phyloP scores from a whole-genome alignment of 2,797 vertebrate species.

The Diplodus puntazzo region DNA sequence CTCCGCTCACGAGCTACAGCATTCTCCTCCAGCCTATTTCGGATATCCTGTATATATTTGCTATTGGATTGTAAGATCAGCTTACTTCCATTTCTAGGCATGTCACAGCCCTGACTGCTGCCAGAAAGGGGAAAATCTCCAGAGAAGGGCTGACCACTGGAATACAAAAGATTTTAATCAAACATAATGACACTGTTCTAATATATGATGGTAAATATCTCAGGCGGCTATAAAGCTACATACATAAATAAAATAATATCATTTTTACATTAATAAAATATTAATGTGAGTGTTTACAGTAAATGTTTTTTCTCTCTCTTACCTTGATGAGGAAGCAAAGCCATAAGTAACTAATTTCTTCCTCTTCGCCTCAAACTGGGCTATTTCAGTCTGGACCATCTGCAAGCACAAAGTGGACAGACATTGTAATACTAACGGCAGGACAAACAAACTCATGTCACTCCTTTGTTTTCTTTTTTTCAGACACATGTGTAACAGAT shows the following conservation, averaged over 20 bases:
- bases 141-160: slow-evolving; percentile 37
- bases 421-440: background rate
- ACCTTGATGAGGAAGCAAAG: slow-evolving; percentile 70
- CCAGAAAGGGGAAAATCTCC: slow-evolving; percentile 4
- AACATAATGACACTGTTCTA: background rate
- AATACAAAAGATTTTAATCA: slow-evolving; percentile 29
- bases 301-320: slow-evolving; percentile 24
- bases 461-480: background rate
- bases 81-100: slow-evolving; percentile 57
- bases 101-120: slow-evolving; percentile 17
- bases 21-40: slow-evolving; percentile 89
- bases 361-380: slow-evolving; percentile 88
- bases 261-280: background rate
- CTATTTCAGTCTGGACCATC: slow-evolving; percentile 89
- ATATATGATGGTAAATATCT: background rate
- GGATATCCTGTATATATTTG: slow-evolving; percentile 90
- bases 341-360: slow-evolving; percentile 72
- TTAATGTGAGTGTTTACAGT: background rate
- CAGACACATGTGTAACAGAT: background rate
- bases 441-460: background rate
- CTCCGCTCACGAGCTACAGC: slow-evolving; percentile 84
- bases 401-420: slow-evolving; percentile 65
- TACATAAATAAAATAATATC: slow-evolving; percentile 1
- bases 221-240: background rate
- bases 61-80: slow-evolving; percentile 86